Conservation (phyloP, 1,140 invertebrate genomes). For the Drosophila saltans region DNA sequence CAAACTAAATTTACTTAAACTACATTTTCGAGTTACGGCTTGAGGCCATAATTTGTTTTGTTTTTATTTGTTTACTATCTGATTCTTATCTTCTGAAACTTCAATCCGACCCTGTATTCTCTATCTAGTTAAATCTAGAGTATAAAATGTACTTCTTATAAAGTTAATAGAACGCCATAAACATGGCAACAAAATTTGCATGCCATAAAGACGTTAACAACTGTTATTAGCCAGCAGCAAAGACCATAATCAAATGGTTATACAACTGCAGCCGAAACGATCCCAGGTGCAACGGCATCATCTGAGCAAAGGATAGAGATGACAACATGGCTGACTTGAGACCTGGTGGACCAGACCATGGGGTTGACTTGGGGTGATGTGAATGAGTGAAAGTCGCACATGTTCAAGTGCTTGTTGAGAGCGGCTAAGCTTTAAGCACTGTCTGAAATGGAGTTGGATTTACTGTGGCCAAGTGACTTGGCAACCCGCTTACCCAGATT, state of each 20-base stretch:
- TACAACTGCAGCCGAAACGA: constrained; percentile 54
- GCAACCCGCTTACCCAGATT: constrained; percentile 68
- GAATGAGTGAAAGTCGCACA: constrained; percentile 58
- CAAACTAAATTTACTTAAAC: too few relatives aligned
- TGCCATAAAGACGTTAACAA: constrained; percentile 33
- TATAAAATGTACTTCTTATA: not conserved
- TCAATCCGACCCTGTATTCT: too few relatives aligned
- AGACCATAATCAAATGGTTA: constrained; percentile 54
- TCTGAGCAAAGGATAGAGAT: constrained; percentile 23
- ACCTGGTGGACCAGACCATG: constrained; percentile 20
- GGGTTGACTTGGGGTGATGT: constrained; percentile 17
- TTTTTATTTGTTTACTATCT: too few relatives aligned
- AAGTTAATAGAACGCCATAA: constrained; percentile 41
- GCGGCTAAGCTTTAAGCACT: constrained; percentile 34
- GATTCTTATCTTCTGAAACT: too few relatives aligned
- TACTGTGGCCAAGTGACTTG: constrained; percentile 56
- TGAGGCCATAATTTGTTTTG: too few relatives aligned
- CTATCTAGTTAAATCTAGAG: not conserved
- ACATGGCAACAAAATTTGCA: constrained; percentile 24
- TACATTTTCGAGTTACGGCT: too few relatives aligned
- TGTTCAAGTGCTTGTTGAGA: constrained; percentile 9
- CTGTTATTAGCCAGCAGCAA: constrained; percentile 51
- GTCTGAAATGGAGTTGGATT: constrained; percentile 19
- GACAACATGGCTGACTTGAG: constrained; percentile 26
- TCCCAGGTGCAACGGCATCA: constrained; percentile 16